Evolutionary conservation across 2,888 invertebrate species (phyloP).

Genomic region (Danaus chrysippus): DNA sequence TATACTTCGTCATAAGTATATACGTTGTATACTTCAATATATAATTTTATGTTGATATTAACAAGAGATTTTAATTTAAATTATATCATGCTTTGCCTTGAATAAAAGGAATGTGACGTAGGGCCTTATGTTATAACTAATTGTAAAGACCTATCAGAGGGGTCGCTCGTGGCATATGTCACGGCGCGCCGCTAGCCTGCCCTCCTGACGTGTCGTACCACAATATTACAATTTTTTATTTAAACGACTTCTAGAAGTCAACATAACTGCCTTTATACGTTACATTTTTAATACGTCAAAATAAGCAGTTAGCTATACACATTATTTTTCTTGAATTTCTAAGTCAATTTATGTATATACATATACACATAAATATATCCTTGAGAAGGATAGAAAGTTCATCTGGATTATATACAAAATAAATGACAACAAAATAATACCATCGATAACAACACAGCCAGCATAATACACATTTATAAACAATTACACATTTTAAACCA

Average conservation of each 20-base stretch:
- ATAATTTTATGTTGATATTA: not conserved
- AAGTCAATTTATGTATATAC: too few species aligned
- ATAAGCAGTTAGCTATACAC: not conserved
- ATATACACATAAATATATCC: too few species aligned
- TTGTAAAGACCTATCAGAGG: constrained; percentile 27
- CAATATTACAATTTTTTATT: constrained; percentile 38
- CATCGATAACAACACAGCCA: not conserved
- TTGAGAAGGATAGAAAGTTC: too few species aligned
- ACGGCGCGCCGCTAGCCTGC: constrained; percentile 44
- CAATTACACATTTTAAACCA: constrained; percentile 5
- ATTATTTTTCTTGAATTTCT: too few species aligned
- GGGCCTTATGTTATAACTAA: constrained; percentile 1
- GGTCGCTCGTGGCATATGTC: constrained; percentile 54
- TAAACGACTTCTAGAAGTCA: constrained; percentile 8
- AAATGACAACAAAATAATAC: not conserved
- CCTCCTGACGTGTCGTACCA: constrained; percentile 40
- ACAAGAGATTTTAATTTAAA: not conserved
- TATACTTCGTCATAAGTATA: too few species aligned
- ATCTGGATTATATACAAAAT: too few species aligned
- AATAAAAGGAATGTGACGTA: constrained; percentile 2
- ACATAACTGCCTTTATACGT: not conserved
- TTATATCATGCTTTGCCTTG: not conserved
- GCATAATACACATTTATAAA: not conserved
- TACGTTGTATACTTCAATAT: too few species aligned
- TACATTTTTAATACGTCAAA: not conserved